Base-by-base conservation (phyloP, 2,888 invertebrate species). In the Macrostomum cliftonense region DNA sequence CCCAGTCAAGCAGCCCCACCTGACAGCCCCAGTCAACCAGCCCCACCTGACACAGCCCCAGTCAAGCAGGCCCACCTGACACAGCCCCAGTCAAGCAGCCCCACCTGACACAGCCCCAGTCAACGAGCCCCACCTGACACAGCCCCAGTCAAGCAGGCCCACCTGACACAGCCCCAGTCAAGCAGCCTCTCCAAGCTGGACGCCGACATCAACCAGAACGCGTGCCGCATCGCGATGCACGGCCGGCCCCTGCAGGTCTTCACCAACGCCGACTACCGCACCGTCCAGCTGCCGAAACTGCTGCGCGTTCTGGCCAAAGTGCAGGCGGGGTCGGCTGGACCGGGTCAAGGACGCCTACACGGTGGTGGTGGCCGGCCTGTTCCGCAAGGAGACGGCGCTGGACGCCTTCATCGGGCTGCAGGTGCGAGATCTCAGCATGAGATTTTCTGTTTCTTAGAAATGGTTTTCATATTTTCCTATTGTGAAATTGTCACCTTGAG, bases 131-230 rank as follows among this genome's bases (percentile, higher is more conserved):
- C n/a, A n/a, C n/a, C n/a, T n/a, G n/a, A n/a, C n/a, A n/a, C n/a
- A n/a, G n/a, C n/a, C n/a, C n/a, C n/a, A n/a, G n/a, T n/a, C n/a
- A n/a, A n/a, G n/a, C n/a, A n/a, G n/a, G n/a, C n/a, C n/a, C n/a
- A n/a, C n/a, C n/a, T n/a, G n/a, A n/a, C n/a, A n/a, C n/a, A n/a
- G n/a, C n/a, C n/a, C n/a, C n/a, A n/a, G n/a, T n/a, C n/a, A n/a
- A n/a, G n/a, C n/a, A n/a, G n/a, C n/a, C 79, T 76, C 14, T 79
- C 78, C 1, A 77, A 77, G 59, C 65, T 81, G 28, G 80, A 81
- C 63, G 73, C 77, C 50, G 77, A 79, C 58, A 73, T 76, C 20
- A 73, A 78, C 56, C 69, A 74, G 2, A 77, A 73, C 59, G 67
- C 72, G 13, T 82, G 81, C 60, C 73, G 82, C 12, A 64, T 82